Base-by-base conservation (phyloP, 1,140 invertebrate genomes). In the Sycophaga agraensis region DNA sequence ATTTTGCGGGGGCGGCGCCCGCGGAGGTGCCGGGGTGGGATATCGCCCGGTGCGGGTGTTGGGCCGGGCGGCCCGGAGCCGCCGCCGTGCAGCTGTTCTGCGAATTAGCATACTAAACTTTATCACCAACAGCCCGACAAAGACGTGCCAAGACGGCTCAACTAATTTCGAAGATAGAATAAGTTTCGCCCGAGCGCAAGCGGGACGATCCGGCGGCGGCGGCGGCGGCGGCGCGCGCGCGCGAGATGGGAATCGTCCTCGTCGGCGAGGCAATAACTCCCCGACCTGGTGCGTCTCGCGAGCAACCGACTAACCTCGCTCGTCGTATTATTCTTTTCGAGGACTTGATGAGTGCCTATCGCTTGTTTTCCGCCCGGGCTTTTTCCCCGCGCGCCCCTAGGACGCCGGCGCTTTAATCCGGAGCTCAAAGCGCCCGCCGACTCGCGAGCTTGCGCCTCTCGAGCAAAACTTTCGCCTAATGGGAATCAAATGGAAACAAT, bases 101-200 rank as follows among this genome's bases (percentile, higher is more conserved):
- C 68, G 71, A 81, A 81, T 81, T 81, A 81, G 77, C 78, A 80
- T 81, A 80, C 75, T 80, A 81, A 81, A 81, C 79, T 81, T 79
- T 79, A 81, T 81, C 78, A 79, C 77, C 77, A 77, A 76, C 75
- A 79, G 73, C 76, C 72, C 77, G 77, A 81, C 79, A 80, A 81
- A 81, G 78, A 81, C 75, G 77, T 78, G 77, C 75, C 79, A 80
- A 79, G 77, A 76, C 71, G 75, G 74, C 77, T 78, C 73, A 80
- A 81, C 76, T 80, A 80, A 81, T 81, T 81, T 75, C 71, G 70
- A 78, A 81, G 77, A 79, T 81, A 78, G 75, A 80, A 81, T 81
- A 81, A 81, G 77, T 79, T 80, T 57, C 26, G 59, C 28, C 19
- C 1, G n/a, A n/a, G n/a, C n/a, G n/a, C n/a, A n/a, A n/a, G n/a